Evolutionary conservation across 2,113 vertebrate genomes (phyloP).

Genomic region (Serilophus lunatus): DNA sequence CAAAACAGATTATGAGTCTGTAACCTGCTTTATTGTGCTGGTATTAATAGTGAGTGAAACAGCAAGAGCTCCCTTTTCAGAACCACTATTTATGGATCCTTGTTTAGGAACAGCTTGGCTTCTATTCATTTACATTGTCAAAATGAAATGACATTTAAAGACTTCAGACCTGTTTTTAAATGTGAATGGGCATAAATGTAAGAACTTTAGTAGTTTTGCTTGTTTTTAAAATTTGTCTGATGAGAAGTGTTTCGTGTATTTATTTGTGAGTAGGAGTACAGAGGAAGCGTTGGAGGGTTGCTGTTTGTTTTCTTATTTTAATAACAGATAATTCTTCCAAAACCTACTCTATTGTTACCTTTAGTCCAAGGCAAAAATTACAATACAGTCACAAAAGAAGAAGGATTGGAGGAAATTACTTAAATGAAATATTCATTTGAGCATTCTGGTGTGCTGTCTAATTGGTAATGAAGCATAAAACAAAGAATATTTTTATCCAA

Average conservation of each 20-base stretch:
- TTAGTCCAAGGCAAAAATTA: neutral
- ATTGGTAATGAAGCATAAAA: neutral
- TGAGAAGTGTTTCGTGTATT: neutral
- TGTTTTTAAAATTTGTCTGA: neutral
- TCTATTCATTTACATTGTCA: neutral
- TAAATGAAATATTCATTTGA: neutral
- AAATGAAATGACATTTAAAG: neutral
- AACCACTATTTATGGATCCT: neutral
- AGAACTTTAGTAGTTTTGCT: neutral
- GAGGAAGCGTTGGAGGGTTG: neutral
- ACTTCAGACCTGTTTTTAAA: neutral
- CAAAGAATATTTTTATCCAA: neutral
- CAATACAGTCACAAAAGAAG: neutral
- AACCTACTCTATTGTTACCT: neutral
- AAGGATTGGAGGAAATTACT: neutral
- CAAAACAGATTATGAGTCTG: neutral
- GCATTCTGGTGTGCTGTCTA: neutral
- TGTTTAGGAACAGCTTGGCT: neutral
- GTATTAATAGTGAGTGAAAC: neutral
- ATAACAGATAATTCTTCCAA: neutral
- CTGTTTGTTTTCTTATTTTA: neutral
- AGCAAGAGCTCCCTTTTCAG: neutral
- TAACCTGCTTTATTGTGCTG: neutral
- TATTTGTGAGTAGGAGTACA: neutral
- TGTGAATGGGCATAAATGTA: neutral